Evolutionary conservation across 2,113 vertebrate species (phyloP), one percentile per base, ranked within the genome.

Genomic region (Heteronetta atricapilla): DNA sequence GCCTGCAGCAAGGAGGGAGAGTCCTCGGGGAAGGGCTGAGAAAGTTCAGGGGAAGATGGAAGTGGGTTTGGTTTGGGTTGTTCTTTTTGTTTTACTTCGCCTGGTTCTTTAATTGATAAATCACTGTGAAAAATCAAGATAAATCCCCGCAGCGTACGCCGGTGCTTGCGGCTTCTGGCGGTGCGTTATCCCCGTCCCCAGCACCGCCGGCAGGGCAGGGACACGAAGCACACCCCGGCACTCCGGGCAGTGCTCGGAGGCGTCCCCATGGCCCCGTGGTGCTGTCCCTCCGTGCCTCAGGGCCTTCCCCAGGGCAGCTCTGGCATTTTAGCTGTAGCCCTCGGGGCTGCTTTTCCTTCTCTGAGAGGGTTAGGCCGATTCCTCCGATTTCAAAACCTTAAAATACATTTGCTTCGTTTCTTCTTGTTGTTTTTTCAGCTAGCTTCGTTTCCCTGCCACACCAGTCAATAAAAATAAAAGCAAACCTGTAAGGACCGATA

Each of bases 241-340:
- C 36, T 58, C 44, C 6, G 7, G 67, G 40, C 29, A 73, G 23
- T 6, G n/a, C 25, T 15, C 3, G 38, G 88, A 17, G 26, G 0
- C 13, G 5, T 46, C 2, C 6, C 26, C 55, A 38, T 2, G 0
- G 4, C 19, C 11, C 36, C 1, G 6, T 17, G 17, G 42, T 28
- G 26, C 50, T 25, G 13, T 25, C 75, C 42, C 23, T 31, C 59
- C 58, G 20, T 0, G 33, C 48, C 66, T 14, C 55, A 1, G 3
- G 17, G n/a, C 2, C n/a, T 40, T 33, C 50, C 56, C 64, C 53
- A 38, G 23, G 33, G 34, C 11, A 34, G 23, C n/a, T 44, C 38
- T 33, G 28, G 29, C 53, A 19, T 33, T 79, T 64, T 44, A 55
- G 8, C 56, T 21, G 5, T 6, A n/a, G 2, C 4, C 82, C 77